Conservation (phyloP, 2,113 vertebrate genomes). For the Columbina picui region DNA sequence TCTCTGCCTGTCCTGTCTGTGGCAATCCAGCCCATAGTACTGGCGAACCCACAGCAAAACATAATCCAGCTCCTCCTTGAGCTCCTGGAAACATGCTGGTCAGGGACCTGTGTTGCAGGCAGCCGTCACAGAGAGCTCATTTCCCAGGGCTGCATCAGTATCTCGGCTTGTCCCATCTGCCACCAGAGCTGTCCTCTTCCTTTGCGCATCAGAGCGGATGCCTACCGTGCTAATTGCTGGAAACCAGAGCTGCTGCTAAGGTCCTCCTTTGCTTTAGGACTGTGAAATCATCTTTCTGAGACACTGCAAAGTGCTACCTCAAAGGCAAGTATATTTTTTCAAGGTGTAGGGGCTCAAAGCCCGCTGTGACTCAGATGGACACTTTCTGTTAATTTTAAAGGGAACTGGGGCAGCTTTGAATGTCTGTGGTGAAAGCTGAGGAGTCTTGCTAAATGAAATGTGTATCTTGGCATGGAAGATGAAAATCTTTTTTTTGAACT, state of each 20-base stretch:
- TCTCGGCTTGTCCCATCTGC: slow-evolving; percentile 38
- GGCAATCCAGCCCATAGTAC: neutral
- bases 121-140: neutral
- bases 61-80: neutral
- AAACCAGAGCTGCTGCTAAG: slow-evolving; percentile 30
- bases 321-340: neutral
- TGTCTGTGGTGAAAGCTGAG: neutral
- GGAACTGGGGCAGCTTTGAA: neutral
- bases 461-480: neutral
- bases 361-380: neutral
- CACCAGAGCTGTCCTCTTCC: neutral
- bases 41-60: neutral
- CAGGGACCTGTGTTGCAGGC: neutral
- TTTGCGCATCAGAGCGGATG: neutral
- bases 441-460: neutral
- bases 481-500: neutral
- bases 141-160: neutral
- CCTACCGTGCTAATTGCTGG: neutral
- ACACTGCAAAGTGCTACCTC: neutral
- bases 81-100: neutral
- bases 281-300: neutral
- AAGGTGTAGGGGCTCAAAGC: neutral
- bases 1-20: rapidly evolving
- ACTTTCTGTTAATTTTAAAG: neutral
- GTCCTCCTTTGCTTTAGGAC: neutral